Evolutionary conservation across 2,888 invertebrate species (phyloP), one percentile per base, ranked within the genome.

Genomic region (Sesamia inferens): DNA sequence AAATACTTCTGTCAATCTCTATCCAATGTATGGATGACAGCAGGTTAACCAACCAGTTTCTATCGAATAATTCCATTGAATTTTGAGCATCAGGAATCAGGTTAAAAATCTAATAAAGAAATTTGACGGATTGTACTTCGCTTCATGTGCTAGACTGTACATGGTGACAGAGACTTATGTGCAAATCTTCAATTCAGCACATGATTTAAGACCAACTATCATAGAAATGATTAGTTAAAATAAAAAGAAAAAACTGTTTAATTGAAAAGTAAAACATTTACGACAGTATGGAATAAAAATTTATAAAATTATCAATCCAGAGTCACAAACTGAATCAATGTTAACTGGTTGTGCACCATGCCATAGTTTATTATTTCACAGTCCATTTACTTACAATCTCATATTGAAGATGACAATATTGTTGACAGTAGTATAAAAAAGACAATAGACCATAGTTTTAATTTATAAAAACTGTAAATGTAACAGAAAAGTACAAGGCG

Each of bases 331-430:
- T 19, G 48, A 19, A 19, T 19, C 51, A 19, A 51, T 51, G 51
- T 8, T 19, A 51, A 51, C 51, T 19, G 8, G 51, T 51, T 51
- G 51, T 19, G 19, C 19, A 31, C 31, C 31, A 31, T 48, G 48
- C 48, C 48, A 24, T 78, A 69, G 51, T 69, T 75, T 75, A 54
- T 16, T 39, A 39, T n/a, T 44, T n/a, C n/a, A 47, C 22, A 68
- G 24, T 54, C 68, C 2, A 47, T 68, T 31, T 31, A 31, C 31
- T 24, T 44, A 68, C 4, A 59, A 58, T 59, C 16, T 24, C 5
- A 13, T 13, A 69, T 24, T 76, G 42, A 51, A 47, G 5, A 10
- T 48, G 47, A 57, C 55, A 55, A 13, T 74, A 16, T 57, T 62
- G 39, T 63, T 78, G n/a, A n/a, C n/a, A 44, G 58, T 47, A 62